Conservation (phyloP, 2,113 vertebrate genomes). For the Nicator chloris region DNA sequence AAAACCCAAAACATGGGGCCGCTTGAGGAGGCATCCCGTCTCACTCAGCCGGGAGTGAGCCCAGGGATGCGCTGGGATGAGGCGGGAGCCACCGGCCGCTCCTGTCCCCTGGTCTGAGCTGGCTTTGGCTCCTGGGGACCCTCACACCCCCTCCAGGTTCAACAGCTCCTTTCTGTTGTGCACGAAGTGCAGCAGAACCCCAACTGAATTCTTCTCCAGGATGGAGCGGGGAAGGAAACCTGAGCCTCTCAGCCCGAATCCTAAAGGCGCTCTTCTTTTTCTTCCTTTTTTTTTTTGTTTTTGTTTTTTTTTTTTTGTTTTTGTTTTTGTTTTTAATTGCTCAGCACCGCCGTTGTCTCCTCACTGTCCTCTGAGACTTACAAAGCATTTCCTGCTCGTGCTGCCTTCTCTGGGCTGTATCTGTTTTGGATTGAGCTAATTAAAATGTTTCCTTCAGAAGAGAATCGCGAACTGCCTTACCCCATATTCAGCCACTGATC, state of each 20-base stretch:
- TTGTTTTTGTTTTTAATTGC: background rate
- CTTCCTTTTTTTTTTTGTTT: no score
- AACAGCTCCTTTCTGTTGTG: background rate
- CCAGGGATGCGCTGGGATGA: background rate
- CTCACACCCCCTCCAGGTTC: background rate
- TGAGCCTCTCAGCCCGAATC: background rate
- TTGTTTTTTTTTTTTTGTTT: background rate
- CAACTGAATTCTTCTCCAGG: background rate
- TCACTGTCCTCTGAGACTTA: constrained; percentile 48
- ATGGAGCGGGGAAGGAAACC: background rate
- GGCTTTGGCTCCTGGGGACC: background rate
- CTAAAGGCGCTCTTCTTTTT: background rate
- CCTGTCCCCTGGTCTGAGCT: background rate
- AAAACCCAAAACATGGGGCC: background rate
- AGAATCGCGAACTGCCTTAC: constrained; percentile 5
- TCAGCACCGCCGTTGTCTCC: constrained; percentile 34
- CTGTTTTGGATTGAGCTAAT: constrained; percentile 66
- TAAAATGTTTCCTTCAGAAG: constrained; percentile 48
- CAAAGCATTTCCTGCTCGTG: constrained; percentile 57
- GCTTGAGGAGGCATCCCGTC: no score
- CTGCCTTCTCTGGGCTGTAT: constrained; percentile 28
- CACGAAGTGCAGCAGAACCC: accelerated
- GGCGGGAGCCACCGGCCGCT: accelerated
- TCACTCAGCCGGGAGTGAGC: accelerated
- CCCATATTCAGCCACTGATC: constrained; percentile 32